Base-by-base conservation (phyloP, 2,888 invertebrate species). In the Teinopalpus imperialis region DNA sequence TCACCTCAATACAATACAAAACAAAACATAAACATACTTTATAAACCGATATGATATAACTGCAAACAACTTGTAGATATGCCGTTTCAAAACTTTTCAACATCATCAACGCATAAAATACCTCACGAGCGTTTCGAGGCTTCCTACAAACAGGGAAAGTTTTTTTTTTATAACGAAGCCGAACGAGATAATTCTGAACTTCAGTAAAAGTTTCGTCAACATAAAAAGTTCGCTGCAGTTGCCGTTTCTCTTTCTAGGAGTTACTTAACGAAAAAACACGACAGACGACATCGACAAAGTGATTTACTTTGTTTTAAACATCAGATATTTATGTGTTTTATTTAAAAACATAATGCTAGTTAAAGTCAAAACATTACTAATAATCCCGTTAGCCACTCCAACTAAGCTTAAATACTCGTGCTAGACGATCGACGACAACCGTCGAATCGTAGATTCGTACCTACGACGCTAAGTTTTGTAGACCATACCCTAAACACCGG, bases 151-250 rank as follows among this genome's bases (percentile, higher is more conserved):
- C 34, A 44, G 34, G 30, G 10, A 37, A 32, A 44, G 31, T 45
- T 39, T 46, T 40, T 16, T 44, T 45, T 39, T 35, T 13, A n/a
- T n/a, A 32, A 39, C 40, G 40, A 46, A 35, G 18, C 40, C 26
- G 34, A 34, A 35, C 40, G 46, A 41, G 46, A 46, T 46, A 34
- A 46, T 35, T 46, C 40, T 16, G 35, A 46, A 40, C 34, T 40
- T 40, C 34, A 27, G 23, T 4, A 2, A 45, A 46, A 40, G 34
- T 46, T 46, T 16, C 21, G 26, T 26, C 9, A 32, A 13, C 30
- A 23, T 30, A 39, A 43, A 45, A 30, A 45, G 39, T 21, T 32
- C 26, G 32, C 26, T 45, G 44, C 44, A 45, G 20, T 39, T 45
- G 16, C 26, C 27, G 14, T 21, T 26, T 2, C 43, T 30, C 31